These are phyloP conservation scores for Aepyceros melampus DNA, from an alignment of 2,113 vertebrate genomes.

Conservation along the genomic window DNA sequence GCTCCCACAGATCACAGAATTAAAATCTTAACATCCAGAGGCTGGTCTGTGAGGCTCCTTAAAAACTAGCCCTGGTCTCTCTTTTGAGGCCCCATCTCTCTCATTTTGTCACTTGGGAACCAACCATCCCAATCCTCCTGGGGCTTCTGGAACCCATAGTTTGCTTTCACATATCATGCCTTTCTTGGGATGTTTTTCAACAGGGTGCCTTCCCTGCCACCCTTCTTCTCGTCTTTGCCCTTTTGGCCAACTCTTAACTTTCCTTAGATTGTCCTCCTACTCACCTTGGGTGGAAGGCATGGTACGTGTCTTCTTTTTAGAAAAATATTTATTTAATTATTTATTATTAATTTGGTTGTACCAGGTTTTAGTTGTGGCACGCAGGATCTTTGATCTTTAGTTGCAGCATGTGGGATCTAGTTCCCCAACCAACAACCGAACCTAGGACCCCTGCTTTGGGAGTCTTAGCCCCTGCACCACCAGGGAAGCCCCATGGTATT, in stretches of 20 bases:
- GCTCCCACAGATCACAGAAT: neutral
- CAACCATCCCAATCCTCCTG: neutral
- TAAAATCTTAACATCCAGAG: neutral
- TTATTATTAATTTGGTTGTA: neutral
- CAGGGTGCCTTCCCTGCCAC: neutral
- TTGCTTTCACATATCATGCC: neutral
- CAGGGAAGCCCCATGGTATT: neutral
- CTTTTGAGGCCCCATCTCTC: neutral
- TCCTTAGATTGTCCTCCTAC: neutral
- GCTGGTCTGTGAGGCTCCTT: neutral
- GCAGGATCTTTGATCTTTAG: neutral
- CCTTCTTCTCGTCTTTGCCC: neutral
- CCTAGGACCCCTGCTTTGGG: neutral
- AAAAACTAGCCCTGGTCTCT: neutral
- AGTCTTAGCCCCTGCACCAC: neutral
- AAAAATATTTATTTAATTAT: neutral
- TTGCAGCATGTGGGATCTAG: neutral
- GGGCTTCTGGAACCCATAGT: neutral
- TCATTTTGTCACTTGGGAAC: neutral
- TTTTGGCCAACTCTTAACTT: neutral
- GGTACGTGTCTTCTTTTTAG: neutral
- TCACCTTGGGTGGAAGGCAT: neutral
- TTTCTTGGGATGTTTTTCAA: neutral
- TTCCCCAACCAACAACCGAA: neutral
- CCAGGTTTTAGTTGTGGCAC: neutral